These are phyloP conservation scores for Frankliniella fusca DNA, from an alignment of 2,888 invertebrate genomes.

Conservation along the genomic window DNA sequence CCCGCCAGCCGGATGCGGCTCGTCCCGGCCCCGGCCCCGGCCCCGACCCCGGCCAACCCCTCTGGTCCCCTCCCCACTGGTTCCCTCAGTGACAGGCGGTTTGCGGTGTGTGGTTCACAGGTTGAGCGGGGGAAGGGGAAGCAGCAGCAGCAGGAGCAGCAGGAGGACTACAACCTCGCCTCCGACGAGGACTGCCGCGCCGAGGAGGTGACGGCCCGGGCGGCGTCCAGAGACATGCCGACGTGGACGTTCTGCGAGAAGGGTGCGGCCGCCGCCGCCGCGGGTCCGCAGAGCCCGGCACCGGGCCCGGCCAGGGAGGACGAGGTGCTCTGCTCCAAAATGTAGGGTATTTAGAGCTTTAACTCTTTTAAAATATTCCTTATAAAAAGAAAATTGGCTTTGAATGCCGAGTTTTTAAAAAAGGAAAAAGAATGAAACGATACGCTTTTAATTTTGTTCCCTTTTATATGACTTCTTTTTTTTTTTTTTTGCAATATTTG, in stretches of 20 bases:
- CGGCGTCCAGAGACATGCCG: background rate
- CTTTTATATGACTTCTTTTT: too few relatives aligned
- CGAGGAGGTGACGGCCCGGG: background rate
- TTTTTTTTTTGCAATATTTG: background rate
- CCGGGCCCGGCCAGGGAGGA: background rate
- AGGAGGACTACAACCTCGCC: constrained; percentile 20
- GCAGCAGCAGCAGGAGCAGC: background rate
- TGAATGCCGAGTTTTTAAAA: too few relatives aligned
- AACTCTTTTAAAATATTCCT: too few relatives aligned
- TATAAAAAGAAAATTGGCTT: too few relatives aligned
- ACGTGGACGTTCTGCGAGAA: constrained; percentile 16
- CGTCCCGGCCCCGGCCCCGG: too few relatives aligned
- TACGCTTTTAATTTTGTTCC: too few relatives aligned
- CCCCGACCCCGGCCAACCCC: too few relatives aligned
- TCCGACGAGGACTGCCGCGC: constrained; percentile 18
- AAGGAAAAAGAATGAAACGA: background rate
- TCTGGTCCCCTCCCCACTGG: too few relatives aligned
- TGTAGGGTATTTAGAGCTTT: background rate
- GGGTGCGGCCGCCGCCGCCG: background rate
- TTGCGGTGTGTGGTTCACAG: constrained; percentile 19
- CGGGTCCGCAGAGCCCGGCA: background rate
- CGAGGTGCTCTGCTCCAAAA: background rate
- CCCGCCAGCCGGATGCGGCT: too few relatives aligned
- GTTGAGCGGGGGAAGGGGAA: background rate
- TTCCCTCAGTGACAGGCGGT: background rate